Evolutionary conservation across 35 echinoderm and acorn worm genomes (phyloP).

Genomic region (Lytechinus variegatus): DNA sequence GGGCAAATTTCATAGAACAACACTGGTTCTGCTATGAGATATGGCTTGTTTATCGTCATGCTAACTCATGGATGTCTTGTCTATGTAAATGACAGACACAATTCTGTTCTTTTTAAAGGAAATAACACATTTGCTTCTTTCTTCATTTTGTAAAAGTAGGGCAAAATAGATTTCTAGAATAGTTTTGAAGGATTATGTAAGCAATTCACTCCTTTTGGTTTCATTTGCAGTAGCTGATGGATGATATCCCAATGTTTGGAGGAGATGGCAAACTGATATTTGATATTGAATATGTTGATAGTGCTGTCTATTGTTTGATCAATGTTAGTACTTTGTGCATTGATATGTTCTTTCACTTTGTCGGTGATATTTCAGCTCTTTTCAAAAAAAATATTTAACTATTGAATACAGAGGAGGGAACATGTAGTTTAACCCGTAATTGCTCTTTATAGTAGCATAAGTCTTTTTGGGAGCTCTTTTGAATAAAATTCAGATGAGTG

Average conservation of each 20-base stretch:
- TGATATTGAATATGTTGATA: neutral
- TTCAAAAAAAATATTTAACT: too few relatives aligned
- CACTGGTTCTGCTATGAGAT: too few relatives aligned
- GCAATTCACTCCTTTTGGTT: neutral
- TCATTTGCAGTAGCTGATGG: neutral
- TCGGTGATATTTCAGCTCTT: neutral
- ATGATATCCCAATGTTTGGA: neutral
- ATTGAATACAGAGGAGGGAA: neutral
- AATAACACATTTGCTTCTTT: too few relatives aligned
- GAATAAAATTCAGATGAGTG: too few relatives aligned
- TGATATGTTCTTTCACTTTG: neutral
- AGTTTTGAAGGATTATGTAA: neutral
- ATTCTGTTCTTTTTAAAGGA: too few relatives aligned
- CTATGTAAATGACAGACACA: too few relatives aligned
- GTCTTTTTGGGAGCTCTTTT: too few relatives aligned
- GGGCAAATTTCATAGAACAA: too few relatives aligned
- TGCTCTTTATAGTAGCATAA: neutral
- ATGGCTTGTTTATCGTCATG: too few relatives aligned
- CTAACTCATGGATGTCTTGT: too few relatives aligned
- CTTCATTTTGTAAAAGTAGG: too few relatives aligned
- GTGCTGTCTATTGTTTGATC: neutral
- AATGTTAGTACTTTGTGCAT: neutral
- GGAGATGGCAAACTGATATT: neutral
- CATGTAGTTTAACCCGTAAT: neutral
- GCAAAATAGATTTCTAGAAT: too few relatives aligned